These are phyloP conservation scores for Parapristionchus giblindavisi DNA, from an alignment of 2,888 invertebrate species.

Conservation along the genomic window DNA sequence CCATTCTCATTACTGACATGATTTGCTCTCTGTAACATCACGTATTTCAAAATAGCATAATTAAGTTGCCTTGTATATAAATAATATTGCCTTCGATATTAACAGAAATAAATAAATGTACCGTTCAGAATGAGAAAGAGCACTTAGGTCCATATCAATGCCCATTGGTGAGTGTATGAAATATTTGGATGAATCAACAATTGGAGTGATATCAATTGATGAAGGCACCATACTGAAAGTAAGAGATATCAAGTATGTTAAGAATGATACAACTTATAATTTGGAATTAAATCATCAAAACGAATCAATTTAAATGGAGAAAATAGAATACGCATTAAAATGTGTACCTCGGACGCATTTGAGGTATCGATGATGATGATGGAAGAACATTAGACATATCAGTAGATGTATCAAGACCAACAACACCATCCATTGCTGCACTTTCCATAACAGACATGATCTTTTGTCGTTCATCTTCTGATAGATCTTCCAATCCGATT, in stretches of 20 bases:
- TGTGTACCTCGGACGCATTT: neutral
- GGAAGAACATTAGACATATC: no score
- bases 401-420: neutral
- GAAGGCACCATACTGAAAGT: neutral
- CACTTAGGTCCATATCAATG: slow-evolving; percentile 23
- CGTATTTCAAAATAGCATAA: neutral
- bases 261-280: neutral
- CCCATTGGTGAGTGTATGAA: neutral
- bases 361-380: neutral
- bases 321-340: neutral
- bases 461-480: slow-evolving; percentile 76
- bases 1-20: slow-evolving; percentile 33
- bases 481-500: slow-evolving; percentile 70
- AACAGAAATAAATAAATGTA: neutral
- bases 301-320: neutral
- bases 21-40: slow-evolving; percentile 27
- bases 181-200: neutral
- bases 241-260: neutral
- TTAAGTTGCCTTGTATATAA: neutral
- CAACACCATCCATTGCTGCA: slow-evolving; percentile 72
- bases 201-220: neutral
- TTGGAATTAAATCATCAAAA: neutral
- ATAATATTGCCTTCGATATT: neutral
- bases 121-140: slow-evolving; percentile 19
- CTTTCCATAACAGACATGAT: slow-evolving; percentile 77